A percentile compares a stretch with the other conserved stretches of the same genome.
These are phyloP conservation scores for Dryobotodes eremita DNA, from an alignment of 2,888 invertebrate genomes.

Conservation along the genomic window DNA sequence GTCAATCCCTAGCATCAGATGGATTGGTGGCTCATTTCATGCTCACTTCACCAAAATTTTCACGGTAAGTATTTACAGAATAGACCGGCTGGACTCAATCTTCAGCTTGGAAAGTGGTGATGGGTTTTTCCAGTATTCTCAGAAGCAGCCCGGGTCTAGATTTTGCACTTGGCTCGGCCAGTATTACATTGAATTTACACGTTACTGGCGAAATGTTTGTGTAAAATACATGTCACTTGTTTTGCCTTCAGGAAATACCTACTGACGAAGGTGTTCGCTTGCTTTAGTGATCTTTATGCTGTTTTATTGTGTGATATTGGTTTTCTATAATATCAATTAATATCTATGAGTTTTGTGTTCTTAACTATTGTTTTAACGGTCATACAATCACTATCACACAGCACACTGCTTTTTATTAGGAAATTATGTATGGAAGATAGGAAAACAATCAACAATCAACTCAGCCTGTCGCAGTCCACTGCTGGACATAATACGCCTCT, in stretches of 20 bases:
- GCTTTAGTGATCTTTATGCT: not conserved
- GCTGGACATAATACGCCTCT: too few species aligned
- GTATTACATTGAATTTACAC: not conserved
- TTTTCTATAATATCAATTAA: not conserved
- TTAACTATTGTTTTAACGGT: not conserved
- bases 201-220: slow-evolving; percentile 2
- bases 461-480: too few species aligned
- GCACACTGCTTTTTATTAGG: not conserved
- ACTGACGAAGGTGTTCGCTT: not conserved
- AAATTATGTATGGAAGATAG: not conserved
- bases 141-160: not conserved
- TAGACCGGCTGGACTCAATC: not conserved
- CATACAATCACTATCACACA: slow-evolving; percentile 5
- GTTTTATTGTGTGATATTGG: not conserved
- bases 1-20: too few species aligned
- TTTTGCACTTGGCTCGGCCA: not conserved
- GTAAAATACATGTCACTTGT: not conserved
- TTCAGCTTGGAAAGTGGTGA: not conserved
- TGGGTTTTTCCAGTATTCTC: slow-evolving; percentile 1
- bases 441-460: not conserved
- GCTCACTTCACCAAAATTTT: too few species aligned
- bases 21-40: too few species aligned
- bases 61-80: too few species aligned
- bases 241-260: slow-evolving; percentile 2
- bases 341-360: not conserved